Base-by-base conservation (phyloP, 2,888 invertebrate genomes). In the Pyrocoelia pectoralis region DNA sequence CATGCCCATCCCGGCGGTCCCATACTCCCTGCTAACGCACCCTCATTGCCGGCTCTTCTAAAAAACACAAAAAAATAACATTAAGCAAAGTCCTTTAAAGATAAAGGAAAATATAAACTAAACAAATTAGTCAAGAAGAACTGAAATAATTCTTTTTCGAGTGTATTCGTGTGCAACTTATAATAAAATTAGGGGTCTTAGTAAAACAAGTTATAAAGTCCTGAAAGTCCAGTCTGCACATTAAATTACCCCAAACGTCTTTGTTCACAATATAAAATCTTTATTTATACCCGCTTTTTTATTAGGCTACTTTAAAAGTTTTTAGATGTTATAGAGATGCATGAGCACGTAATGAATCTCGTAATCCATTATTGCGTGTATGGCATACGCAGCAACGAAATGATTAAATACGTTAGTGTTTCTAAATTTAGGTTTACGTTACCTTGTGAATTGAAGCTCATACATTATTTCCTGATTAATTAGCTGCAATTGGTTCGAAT, bases 1-100 rank as follows among this genome's bases (percentile, higher is more conserved):
- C 91, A 91, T 89, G 90, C 91, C 92, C 92, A 92, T 92, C 88
- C 92, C 92, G 92, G 90, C 91, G 88, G 88, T 92, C 90, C 92
- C 92, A 92, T 92, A 87, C 86, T 87, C 86, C 84, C 84, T 84
- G 86, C 85, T 87, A 86, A 88, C 89, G 88, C 89, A 88, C 88
- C 88, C 87, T 89, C 89, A 88, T 89, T 87, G 87, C 88, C 86
- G 86, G 86, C 83, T 84, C 83, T 84, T 84, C 86, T 86, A 76
- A 8, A 84, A n/a, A n/a, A 82, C 55, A 74, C 73, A 70, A 61
- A 64, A 61, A 62, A 52, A 51, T 29, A 56, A 56, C 40, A 49
- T 56, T 60, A 59, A 58, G 50, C 51, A 56, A 46, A 50, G 28
- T 13, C 46, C 33, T 40, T 14, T 48, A 52, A 51, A 55, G 50